Percentiles rank a stretch among this genome's conserved stretches.
These are phyloP conservation scores for Phortica okadai DNA, from an alignment of 2,888 invertebrate genomes.

Conservation along the genomic window DNA sequence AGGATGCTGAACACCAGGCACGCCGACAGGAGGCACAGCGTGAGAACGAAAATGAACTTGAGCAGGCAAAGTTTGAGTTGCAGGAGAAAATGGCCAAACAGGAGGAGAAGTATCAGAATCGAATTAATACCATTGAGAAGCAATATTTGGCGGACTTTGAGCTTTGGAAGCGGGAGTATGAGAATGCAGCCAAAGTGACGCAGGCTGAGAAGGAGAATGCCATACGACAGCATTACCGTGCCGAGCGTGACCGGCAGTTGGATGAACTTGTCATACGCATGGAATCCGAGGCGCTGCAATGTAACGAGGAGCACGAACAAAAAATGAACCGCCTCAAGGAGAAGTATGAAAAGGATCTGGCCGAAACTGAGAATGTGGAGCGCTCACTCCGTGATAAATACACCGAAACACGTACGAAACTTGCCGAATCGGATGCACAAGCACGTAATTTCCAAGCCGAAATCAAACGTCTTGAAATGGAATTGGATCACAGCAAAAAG, in stretches of 20 bases:
- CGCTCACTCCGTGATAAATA: conserved; percentile 82
- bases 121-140: conserved; percentile 78
- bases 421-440: conserved; percentile 82
- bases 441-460: conserved; percentile 79
- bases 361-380: conserved; percentile 82
- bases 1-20: conserved; percentile 74
- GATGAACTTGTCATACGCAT: conserved; percentile 78
- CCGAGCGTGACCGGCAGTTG: conserved; percentile 87
- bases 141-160: conserved; percentile 81
- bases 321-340: conserved; percentile 83
- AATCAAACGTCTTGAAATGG: conserved; percentile 82
- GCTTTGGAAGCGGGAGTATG: conserved; percentile 80
- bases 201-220: conserved; percentile 83
- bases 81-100: conserved; percentile 78
- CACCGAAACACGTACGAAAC: conserved; percentile 81
- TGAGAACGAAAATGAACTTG: conserved; percentile 77
- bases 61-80: conserved; percentile 77
- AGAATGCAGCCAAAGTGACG: conserved; percentile 75
- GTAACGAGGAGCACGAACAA: conserved; percentile 72
- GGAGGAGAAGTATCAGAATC: conserved; percentile 77
- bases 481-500: conserved; percentile 82
- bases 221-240: conserved; percentile 83
- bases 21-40: conserved; percentile 75
- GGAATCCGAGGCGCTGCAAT: conserved; percentile 74
- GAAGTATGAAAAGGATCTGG: conserved; percentile 85